Evolutionary conservation across 2,113 vertebrate species (phyloP), one percentile per base, ranked within the genome.

Genomic region (Dromas ardeola): DNA sequence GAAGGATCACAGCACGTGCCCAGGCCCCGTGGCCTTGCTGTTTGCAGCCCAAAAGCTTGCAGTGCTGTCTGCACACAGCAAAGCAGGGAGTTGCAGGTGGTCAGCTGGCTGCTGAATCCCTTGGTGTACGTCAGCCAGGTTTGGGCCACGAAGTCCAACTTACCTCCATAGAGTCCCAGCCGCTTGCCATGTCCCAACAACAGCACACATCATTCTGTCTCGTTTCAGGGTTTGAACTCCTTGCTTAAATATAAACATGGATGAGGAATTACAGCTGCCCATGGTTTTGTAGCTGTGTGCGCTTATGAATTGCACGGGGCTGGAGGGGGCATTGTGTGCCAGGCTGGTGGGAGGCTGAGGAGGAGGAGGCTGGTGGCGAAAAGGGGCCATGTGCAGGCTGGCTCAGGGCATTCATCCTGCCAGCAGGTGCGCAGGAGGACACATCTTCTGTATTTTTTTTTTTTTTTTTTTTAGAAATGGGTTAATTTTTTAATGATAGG

Each of bases 401-500:
- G 42, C 29, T 50, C 45, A 40, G 88, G 30, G 30, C 6, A 2
- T 65, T 36, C 38, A 9, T 45, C 84, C 71, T 52, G 36, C 58
- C 83, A 72, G 67, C 52, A 53, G 72, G 71, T 72, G 42, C 5
- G 20, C 56, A 58, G 8, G 34, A 76, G 55, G 45, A 49, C 69
- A 26, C 53, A 61, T 13, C 38, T 50, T 45, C 12, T 26, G 15
- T 27, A 5, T 18, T 6, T 40, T n/a, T 11, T 47, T 81, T 92
- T 47, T 18, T 10, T 42, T n/a, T 18, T 10, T 42, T n/a, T 58
- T 71, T 53, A 65, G 22, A 65, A 80, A 8, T 22, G 78, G 49
- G 43, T 93, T 92, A 96, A 76, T 96, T 90, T 96, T 98, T 97
- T 90, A 96, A 79, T 85, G 85, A 82, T 49, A 14, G 47, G 26